These are phyloP conservation scores for Melanerpes formicivorus DNA, from an alignment of 2,113 vertebrate genomes.

Conservation along the genomic window DNA sequence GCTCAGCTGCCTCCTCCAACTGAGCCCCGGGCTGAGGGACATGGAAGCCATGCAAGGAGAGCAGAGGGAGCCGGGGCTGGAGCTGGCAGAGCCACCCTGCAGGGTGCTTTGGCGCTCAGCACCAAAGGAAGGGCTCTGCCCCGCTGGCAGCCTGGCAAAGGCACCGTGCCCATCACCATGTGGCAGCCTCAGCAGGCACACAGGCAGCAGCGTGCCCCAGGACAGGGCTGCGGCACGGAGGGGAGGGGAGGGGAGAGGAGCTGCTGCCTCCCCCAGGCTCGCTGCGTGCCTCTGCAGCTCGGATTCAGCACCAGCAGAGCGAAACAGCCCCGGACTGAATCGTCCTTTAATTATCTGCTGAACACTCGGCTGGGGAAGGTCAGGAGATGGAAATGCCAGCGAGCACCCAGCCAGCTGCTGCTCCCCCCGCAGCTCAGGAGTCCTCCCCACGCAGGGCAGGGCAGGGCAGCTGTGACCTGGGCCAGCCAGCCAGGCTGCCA, in stretches of 20 bases:
- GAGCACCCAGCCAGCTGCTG: fast-evolving
- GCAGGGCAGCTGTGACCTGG: slow-evolving; percentile 24
- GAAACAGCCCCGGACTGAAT: neutral
- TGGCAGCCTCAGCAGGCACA: neutral
- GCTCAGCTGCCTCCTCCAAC: neutral
- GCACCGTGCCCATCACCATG: fast-evolving
- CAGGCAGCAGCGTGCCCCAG: too few species aligned
- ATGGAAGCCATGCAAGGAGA: neutral
- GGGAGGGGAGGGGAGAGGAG: neutral
- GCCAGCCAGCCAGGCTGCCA: neutral
- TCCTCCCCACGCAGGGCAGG: neutral
- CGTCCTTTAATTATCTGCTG: neutral
- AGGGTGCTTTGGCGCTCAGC: neutral
- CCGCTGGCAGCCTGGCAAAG: neutral
- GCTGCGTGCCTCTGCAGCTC: neutral
- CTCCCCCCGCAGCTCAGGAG: neutral
- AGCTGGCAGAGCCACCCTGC: neutral
- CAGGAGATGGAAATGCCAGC: neutral
- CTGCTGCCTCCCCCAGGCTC: neutral
- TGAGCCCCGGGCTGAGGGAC: neutral
- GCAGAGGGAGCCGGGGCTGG: neutral
- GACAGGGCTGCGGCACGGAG: neutral
- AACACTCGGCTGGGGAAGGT: neutral
- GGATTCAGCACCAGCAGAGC: neutral
- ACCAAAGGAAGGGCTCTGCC: neutral